phyloP scores from a whole-genome alignment of 2,797 vertebrate genomes.

The Potorous gilbertii region DNA sequence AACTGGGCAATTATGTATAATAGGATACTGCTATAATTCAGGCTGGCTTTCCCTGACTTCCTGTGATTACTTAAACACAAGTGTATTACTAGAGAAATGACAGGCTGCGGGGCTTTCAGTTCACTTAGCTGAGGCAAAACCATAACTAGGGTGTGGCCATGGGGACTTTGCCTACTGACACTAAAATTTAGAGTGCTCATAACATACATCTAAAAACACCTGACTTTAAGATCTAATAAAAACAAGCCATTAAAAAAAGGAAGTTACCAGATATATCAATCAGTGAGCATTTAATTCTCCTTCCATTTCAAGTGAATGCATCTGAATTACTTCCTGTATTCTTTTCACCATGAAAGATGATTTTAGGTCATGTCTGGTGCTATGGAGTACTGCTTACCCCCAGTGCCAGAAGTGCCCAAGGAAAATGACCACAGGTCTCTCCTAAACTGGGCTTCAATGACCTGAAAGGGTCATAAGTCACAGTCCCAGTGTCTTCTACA shows the following conservation, averaged over 20 bases:
- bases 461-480: not conserved
- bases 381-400: not conserved
- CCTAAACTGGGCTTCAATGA: not conserved
- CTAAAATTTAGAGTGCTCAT: not conserved
- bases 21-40: not conserved
- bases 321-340: not conserved
- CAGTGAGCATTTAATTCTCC: not conserved
- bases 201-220: not conserved
- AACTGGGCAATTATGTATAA: not conserved
- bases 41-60: not conserved
- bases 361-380: not conserved
- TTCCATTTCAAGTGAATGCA: not conserved
- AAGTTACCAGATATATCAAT: not conserved
- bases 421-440: not conserved
- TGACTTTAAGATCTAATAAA: not conserved
- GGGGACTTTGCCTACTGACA: not conserved
- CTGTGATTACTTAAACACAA: not conserved
- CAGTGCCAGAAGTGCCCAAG: not conserved
- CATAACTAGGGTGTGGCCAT: not conserved
- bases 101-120: not conserved
- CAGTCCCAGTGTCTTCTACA: not conserved
- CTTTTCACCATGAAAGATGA: not conserved
- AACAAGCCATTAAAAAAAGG: not conserved
- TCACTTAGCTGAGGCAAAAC: not conserved
- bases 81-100: not conserved